Evolutionary conservation across 2,888 invertebrate species (phyloP), one percentile per base, ranked within the genome.

Genomic region (Ennomos erosarius): DNA sequence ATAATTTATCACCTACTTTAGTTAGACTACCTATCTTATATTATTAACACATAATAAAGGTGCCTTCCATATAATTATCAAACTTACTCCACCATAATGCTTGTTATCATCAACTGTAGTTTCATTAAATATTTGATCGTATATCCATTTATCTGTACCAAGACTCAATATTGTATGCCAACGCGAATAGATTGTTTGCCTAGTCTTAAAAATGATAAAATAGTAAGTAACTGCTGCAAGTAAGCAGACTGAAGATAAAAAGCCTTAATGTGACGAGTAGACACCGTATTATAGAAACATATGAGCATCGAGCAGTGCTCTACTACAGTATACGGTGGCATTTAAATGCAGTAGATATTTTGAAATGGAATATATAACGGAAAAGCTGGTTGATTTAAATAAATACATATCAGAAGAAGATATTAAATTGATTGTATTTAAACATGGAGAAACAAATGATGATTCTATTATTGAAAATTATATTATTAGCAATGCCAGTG

Each of bases 401-500:
- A 51, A 48, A 48, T 65, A 74, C 48, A 65, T 90, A 56, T 77
- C 79, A 9, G 69, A 78, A 65, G 74, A 84, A 63, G 79, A 84
- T 55, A 68, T 89, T 0, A 75, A 78, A 65, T 58, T 62, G 13
- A 84, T 90, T 63, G 44, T 87, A 38, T 67, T 68, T 36, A 78
- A 71, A 56, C 79, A 73, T 67, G 73, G 70, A 54, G 68, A 66
- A 38, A 26, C 38, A 8, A 67, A 71, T 55, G 70, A 75, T 16
- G 64, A 52, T 43, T 12, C 64, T 26, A 36, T 59, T 8, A 63
- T 84, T 49, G 67, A 78, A 54, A 71, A 75, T 16, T 90, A 82
- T 67, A 57, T 44, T 33, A 63, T 87, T 9, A 45, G 71, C 16
- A 77, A 75, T 51, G 89, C 90, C 1, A 90, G 88, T 71, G 82